Conservation (phyloP, 2,888 invertebrate species). For the Megastigmus dorsalis region DNA sequence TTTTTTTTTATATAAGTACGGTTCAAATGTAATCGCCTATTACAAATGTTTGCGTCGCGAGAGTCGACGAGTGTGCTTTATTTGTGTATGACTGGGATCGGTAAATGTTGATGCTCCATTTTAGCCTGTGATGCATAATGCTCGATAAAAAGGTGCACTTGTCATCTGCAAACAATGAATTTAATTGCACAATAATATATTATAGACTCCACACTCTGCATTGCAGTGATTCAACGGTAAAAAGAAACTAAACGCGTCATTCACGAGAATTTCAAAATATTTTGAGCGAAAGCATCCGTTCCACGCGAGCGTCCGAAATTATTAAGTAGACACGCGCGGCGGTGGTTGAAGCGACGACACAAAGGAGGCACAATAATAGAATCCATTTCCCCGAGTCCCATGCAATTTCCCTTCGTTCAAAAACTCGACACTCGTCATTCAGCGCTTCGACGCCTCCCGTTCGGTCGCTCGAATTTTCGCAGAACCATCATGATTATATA, state of each 20-base stretch:
- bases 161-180: too few relatives aligned
- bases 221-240: too few relatives aligned
- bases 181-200: too few relatives aligned
- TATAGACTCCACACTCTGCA: too few relatives aligned
- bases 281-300: neutral
- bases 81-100: neutral
- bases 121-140: too few relatives aligned
- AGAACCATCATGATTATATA: slow-evolving; percentile 36
- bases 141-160: too few relatives aligned
- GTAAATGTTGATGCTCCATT: too few relatives aligned
- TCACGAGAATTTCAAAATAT: slow-evolving; percentile 14
- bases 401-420: neutral
- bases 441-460: neutral
- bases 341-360: neutral
- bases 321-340: neutral
- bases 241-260: too few relatives aligned
- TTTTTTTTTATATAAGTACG: too few relatives aligned
- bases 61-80: neutral
- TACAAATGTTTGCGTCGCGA: too few relatives aligned
- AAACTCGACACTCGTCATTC: neutral
- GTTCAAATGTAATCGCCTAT: too few relatives aligned
- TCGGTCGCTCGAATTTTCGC: slow-evolving; percentile 24
- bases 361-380: neutral
- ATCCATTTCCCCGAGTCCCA: slow-evolving; percentile 1
- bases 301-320: neutral